A percentile compares a stretch with the other conserved stretches of the same genome.
Evolutionary conservation across 2,797 vertebrate species (phyloP).

Genomic region (Melanotaenia boesemani): DNA sequence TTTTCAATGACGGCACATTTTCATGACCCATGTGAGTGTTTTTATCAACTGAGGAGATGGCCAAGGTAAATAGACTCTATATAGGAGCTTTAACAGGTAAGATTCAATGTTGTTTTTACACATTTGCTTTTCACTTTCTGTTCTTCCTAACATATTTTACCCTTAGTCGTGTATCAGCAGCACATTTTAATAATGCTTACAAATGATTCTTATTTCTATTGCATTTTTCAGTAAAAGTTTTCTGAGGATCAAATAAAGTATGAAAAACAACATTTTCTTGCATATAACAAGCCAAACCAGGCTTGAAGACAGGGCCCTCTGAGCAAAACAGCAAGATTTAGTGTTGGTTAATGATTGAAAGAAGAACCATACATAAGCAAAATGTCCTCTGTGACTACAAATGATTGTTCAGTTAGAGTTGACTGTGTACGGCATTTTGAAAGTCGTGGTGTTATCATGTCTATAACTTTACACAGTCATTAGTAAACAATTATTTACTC

Average conservation of each 20-base stretch:
- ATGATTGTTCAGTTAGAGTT: conserved; percentile 24
- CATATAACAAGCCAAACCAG: background rate
- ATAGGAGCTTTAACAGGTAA: conserved; percentile 72
- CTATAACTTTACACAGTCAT: background rate
- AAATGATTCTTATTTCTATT: background rate
- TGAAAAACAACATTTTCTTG: background rate
- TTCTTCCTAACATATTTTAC: background rate
- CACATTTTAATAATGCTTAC: background rate
- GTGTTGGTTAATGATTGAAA: conserved; percentile 59
- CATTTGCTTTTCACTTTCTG: background rate
- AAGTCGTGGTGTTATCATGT: background rate
- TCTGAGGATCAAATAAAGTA: background rate
- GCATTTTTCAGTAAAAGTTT: background rate
- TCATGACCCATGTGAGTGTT: conserved; percentile 33
- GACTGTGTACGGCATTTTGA: background rate
- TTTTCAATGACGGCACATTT: conserved; percentile 40
- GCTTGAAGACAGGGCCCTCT: background rate
- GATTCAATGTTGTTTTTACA: conserved; percentile 12
- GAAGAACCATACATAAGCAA: conserved; percentile 13
- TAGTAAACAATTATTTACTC: background rate
- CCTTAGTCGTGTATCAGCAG: background rate
- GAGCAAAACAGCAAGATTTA: conserved; percentile 19
- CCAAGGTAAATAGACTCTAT: conserved; percentile 56
- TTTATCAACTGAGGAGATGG: conserved; percentile 68
- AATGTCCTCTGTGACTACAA: conserved; percentile 16